Base-by-base conservation (phyloP, 2,888 invertebrate species). In the Lumbricus terrestris region DNA sequence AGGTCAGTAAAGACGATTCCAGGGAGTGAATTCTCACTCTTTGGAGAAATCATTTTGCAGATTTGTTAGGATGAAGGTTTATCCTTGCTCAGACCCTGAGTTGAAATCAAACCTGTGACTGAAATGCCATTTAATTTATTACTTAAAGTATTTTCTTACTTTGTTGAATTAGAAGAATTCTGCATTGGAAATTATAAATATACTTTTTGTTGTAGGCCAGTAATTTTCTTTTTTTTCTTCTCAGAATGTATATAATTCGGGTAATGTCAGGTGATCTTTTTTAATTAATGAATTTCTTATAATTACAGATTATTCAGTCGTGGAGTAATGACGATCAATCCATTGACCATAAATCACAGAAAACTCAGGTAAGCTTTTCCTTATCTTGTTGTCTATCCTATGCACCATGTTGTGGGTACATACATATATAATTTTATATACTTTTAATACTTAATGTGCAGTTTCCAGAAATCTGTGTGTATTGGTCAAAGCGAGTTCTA, bases 311-410 rank as follows among this genome's bases (percentile, higher is more conserved):
- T 69, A 69, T 69, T 69, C 69, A 69, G 69, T 69, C 69, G 1
- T 69, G 69, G 69, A 8, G 69, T n/a, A 69, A 69, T n/a, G 69
- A 69, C n/a, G 69, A 69, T 69, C 69, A 69, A n/a, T 69, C 69
- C 69, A 69, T 69, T n/a, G n/a, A 69, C 69, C 69, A 69, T n/a
- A 69, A 69, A n/a, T 69, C n/a, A 69, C 69, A 69, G 69, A 69
- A n/a, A 69, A 69, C n/a, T n/a, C 69, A 69, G 69, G 69, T 69
- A 69, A 69, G n/a, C n/a, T 16, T 69, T 69, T 69, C 29, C 69
- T n/a, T 69, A n/a, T 29, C n/a, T 69, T 69, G 69, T n/a, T 69
- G n/a, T 69, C n/a, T 69, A n/a, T 69, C 69, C 69, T 69, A n/a
- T n/a, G 8, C 29, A 69, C n/a, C 47, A 47, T 47, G 47, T 40